Evolutionary conservation across 2,113 vertebrate species (phyloP).

Genomic region (Onychostruthus taczanowskii): DNA sequence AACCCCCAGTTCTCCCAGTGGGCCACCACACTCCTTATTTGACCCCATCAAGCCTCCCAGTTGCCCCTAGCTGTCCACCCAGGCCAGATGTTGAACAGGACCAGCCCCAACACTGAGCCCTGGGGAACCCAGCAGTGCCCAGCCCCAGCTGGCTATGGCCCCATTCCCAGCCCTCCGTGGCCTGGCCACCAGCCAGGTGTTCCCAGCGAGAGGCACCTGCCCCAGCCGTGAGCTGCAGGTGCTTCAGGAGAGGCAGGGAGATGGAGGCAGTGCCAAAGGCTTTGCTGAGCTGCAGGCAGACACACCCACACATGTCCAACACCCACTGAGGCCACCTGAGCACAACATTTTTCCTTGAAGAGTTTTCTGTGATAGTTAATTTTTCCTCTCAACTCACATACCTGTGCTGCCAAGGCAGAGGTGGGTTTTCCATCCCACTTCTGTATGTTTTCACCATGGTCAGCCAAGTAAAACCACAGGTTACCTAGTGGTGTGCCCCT

Average conservation of each 20-base stretch:
- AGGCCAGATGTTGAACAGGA: neutral
- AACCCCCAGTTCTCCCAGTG: neutral
- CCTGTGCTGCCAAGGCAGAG: neutral
- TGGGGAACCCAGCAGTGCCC: neutral
- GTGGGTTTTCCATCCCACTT: neutral
- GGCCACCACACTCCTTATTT: neutral
- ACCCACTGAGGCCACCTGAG: neutral
- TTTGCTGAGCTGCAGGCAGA: neutral
- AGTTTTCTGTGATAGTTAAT: neutral
- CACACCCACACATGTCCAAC: neutral
- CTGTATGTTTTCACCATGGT: neutral
- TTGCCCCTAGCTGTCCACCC: neutral
- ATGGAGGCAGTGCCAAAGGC: neutral
- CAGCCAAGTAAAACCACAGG: no score
- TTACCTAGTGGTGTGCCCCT: no score
- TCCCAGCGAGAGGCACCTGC: neutral
- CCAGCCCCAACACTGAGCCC: neutral
- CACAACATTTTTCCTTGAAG: neutral
- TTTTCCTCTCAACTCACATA: neutral
- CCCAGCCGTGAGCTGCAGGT: neutral
- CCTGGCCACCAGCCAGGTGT: neutral
- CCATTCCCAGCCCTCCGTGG: neutral
- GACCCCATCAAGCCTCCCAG: neutral
- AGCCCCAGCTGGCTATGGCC: neutral
- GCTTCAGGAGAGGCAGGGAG: neutral